A percentile compares a stretch with the other conserved stretches of the same genome.
Evolutionary conservation across 2,797 vertebrate genomes (phyloP).

Genomic region (Chaetophractus vellerosus): DNA sequence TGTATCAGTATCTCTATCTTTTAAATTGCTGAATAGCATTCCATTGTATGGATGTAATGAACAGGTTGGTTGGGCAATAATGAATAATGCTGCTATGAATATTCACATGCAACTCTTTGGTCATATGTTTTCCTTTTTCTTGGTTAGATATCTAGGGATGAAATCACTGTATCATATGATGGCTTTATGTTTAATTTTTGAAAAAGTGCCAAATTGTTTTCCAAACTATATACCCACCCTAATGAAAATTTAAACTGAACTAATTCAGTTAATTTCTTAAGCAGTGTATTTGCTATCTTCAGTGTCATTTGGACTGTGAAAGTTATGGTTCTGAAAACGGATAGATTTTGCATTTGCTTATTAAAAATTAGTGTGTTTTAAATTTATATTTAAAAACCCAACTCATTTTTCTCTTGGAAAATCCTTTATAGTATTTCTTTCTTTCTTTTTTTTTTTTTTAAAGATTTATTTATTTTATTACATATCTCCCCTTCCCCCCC

Average conservation of each 20-base stretch:
- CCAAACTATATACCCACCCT: background rate
- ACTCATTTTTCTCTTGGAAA: background rate
- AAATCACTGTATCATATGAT: background rate
- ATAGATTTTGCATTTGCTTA: background rate
- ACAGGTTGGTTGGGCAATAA: background rate
- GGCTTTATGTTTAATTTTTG: slow-evolving; percentile 26
- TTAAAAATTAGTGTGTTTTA: slow-evolving; percentile 42
- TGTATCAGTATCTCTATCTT: background rate
- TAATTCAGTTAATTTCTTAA: background rate
- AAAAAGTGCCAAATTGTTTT: slow-evolving; percentile 30
- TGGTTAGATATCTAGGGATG: background rate
- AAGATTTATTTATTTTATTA: too few species aligned
- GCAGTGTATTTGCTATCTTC: background rate
- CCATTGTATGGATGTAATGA: background rate
- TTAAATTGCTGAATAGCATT: background rate
- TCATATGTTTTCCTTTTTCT: background rate
- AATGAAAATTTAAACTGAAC: background rate
- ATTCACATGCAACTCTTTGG: background rate
- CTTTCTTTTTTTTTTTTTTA: too few species aligned
- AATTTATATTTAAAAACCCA: slow-evolving; percentile 54
- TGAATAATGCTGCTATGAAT: background rate
- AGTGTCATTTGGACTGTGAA: background rate
- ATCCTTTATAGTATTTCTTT: background rate
- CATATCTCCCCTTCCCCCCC: too few species aligned
- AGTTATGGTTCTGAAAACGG: background rate